Conservation (phyloP, 1,140 invertebrate species). For the Ctenoplectra terminalis region DNA sequence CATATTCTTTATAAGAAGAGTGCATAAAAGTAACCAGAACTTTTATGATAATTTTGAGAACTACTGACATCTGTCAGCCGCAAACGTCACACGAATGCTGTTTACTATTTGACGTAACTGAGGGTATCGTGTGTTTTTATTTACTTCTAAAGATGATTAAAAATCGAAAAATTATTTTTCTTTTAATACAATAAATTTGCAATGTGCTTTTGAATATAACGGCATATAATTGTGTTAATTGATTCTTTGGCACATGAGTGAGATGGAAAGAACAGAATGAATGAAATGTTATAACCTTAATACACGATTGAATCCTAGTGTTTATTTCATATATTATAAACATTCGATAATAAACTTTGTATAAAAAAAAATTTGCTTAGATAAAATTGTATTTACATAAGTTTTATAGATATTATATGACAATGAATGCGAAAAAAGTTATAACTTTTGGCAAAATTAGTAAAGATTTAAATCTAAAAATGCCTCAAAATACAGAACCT, state of each 20-base stretch:
- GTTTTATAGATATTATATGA: not conserved
- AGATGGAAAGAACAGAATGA: not conserved
- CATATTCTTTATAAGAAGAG: not conserved
- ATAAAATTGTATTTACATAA: not conserved
- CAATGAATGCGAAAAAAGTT: slow-evolving; percentile 73
- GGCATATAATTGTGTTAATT: not conserved
- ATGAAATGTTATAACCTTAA: slow-evolving; percentile 12
- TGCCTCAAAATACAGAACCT: slow-evolving; percentile 64
- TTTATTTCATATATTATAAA: not conserved
- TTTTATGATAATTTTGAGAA: not conserved
- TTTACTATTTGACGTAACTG: not conserved
- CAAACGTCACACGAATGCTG: not conserved
- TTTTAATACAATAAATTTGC: not conserved
- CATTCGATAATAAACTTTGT: too few species aligned
- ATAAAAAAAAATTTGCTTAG: too few species aligned
- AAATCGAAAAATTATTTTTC: not conserved
- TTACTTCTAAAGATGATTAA: not conserved
- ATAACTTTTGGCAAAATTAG: slow-evolving; percentile 86
- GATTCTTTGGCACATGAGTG: not conserved
- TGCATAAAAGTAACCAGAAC: not conserved
- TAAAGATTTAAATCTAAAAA: slow-evolving; percentile 65
- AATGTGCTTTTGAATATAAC: not conserved
- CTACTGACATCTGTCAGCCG: slow-evolving; percentile 1
- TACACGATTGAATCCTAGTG: too few species aligned
- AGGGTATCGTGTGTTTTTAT: not conserved